A percentile compares a stretch with the other conserved stretches of the same genome.
Evolutionary conservation across 2,888 invertebrate genomes (phyloP).

Genomic region (Leptopilina myrica): DNA sequence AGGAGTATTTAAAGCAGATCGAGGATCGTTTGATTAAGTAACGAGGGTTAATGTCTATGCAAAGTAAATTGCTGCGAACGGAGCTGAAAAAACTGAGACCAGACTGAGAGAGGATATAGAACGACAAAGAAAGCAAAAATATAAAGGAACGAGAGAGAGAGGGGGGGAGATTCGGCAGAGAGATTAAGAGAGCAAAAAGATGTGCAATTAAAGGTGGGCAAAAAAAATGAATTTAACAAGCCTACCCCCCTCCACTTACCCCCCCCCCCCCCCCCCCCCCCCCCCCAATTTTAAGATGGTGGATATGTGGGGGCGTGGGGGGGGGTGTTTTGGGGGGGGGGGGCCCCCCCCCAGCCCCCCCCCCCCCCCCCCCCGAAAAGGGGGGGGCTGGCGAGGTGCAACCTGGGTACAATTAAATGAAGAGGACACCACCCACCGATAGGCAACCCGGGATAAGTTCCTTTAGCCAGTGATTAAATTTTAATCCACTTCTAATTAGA

Average conservation of each 20-base stretch:
- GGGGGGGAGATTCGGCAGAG: too few relatives aligned
- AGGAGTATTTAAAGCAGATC: conserved; percentile 50
- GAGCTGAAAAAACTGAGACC: conserved; percentile 49
- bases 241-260: too few relatives aligned
- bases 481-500: conserved; percentile 75
- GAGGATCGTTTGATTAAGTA: conserved; percentile 63
- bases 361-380: too few relatives aligned
- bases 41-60: conserved; percentile 64
- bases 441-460: conserved; percentile 66
- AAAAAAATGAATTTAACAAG: too few relatives aligned
- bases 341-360: too few relatives aligned
- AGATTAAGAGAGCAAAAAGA: conserved; percentile 21
- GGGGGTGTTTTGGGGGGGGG: too few relatives aligned
- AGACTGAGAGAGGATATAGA: conserved; percentile 26
- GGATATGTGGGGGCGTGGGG: too few relatives aligned
- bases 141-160: conserved; percentile 34
- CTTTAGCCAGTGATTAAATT: conserved; percentile 72
- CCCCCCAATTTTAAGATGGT: too few relatives aligned
- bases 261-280: too few relatives aligned
- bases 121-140: not conserved
- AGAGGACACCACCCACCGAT: conserved; percentile 69
- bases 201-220: too few relatives aligned
- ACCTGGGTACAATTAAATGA: conserved; percentile 68
- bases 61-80: conserved; percentile 61
- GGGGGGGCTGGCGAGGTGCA: conserved; percentile 52